Base-by-base conservation (phyloP, 2,888 invertebrate genomes). In the Cryptus viduatorius region DNA sequence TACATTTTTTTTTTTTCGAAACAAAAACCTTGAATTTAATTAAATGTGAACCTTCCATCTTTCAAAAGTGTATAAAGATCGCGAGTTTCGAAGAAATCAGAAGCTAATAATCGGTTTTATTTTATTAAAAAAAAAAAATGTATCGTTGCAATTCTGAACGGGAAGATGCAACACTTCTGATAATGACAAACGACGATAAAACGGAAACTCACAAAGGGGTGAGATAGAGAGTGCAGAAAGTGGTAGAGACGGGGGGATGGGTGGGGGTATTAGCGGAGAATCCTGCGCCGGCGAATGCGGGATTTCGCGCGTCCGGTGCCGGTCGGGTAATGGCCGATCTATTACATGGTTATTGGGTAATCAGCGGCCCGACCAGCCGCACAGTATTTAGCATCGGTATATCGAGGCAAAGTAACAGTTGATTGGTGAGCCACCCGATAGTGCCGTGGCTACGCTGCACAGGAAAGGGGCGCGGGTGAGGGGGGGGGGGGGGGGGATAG, bases 351-450 rank as follows among this genome's bases (percentile, higher is more conserved):
- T 84, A 87, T 87, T 87, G 86, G 84, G 84, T 86, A 87, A 87
- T 87, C 87, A 87, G 85, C 82, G 82, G 82, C 77, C 65, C 79
- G 79, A 68, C 79, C 61, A 83, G 82, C 76, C 76, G 37, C 82
- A 67, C 78, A 86, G 86, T 87, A 88, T 88, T 88, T 85, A 87
- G 80, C 87, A 82, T 81, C 84, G 77, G 82, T 85, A 84, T 86
- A 84, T 86, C 61, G 80, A 79, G 76, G 86, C 81, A 84, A 88
- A 89, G 88, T 88, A 88, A 87, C 87, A 86, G 87, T 85, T 88
- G 86, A 87, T 88, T 88, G 86, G 87, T 85, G 86, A 82, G 83
- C 84, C 71, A 84, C 81, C 86, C 85, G 81, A 85, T 85, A 76
- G 46, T 65, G 64, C 68, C 83, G 68, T 59, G 79, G 56, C 53